phyloP scores from a whole-genome alignment of 2,113 vertebrate species.

The Oncorhynchus clarkii region DNA sequence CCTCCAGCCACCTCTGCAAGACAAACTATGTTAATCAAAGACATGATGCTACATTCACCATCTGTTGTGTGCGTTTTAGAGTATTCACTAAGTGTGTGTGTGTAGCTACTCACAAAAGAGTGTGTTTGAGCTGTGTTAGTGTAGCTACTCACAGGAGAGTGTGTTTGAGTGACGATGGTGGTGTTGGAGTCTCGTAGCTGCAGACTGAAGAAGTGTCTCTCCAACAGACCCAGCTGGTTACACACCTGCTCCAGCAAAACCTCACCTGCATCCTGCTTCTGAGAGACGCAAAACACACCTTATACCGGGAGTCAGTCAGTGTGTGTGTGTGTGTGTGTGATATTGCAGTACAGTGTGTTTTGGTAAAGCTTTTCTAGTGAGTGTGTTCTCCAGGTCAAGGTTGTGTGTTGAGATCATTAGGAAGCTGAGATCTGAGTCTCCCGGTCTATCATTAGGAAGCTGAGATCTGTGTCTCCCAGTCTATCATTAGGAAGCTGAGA shows the following conservation, averaged over 20 bases:
- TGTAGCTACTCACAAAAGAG: neutral
- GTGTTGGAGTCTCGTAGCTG: slow-evolving; percentile 80
- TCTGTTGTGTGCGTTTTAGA: neutral
- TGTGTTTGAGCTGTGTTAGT: neutral
- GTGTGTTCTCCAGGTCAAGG: too few species aligned
- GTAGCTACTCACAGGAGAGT: slow-evolving; percentile 82
- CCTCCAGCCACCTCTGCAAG: slow-evolving; percentile 91
- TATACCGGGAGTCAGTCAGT: neutral
- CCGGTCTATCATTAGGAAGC: slow-evolving; percentile 21
- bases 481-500: slow-evolving; percentile 43
- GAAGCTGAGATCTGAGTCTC: slow-evolving; percentile 32
- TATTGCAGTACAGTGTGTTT: slow-evolving; percentile 7
- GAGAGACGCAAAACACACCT: slow-evolving; percentile 32
- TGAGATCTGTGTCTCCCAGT: slow-evolving; percentile 32
- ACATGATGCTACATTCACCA: slow-evolving; percentile 13
- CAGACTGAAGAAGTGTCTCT: slow-evolving; percentile 92
- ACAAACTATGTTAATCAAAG: slow-evolving; percentile 41
- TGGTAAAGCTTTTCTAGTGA: too few species aligned
- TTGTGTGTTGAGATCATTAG: slow-evolving; percentile 33
- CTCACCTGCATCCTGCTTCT: slow-evolving; percentile 94
- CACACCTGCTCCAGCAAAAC: slow-evolving; percentile 87
- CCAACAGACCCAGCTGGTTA: slow-evolving; percentile 83
- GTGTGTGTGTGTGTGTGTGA: slow-evolving; percentile 3
- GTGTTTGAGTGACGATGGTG: slow-evolving; percentile 69
- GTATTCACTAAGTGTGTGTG: neutral